Conservation (phyloP, 1,140 invertebrate genomes). For the Halesus radiatus region DNA sequence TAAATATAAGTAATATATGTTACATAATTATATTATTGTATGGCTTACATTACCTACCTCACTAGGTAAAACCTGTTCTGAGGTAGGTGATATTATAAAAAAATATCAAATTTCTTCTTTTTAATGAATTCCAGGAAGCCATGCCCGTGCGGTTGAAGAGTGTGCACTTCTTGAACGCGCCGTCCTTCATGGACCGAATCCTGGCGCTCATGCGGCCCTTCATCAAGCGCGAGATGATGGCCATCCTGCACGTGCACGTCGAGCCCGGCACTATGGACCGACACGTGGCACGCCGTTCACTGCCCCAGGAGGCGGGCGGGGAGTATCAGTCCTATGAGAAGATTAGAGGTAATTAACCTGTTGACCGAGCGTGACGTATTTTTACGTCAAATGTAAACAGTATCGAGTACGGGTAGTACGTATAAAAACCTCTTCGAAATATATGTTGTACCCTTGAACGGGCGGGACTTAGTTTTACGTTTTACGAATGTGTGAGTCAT, state of each 20-base stretch:
- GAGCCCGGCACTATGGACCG: constrained; percentile 60
- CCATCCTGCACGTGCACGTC: constrained; percentile 71
- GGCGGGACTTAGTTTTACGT: no score
- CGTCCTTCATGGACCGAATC: constrained; percentile 77
- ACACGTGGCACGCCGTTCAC: constrained; percentile 64
- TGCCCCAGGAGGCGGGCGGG: constrained; percentile 70
- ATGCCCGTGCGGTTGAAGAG: constrained; percentile 75
- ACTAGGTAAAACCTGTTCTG: no score
- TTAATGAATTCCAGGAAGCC: constrained; percentile 74
- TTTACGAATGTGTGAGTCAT: no score
- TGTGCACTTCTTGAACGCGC: constrained; percentile 78
- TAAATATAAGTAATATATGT: no score
- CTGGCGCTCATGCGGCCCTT: constrained; percentile 77
- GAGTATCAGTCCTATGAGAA: constrained; percentile 61
- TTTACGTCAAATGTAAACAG: no score
- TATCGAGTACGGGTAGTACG: no score
- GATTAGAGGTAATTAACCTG: constrained; percentile 49
- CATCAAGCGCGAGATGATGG: constrained; percentile 77
- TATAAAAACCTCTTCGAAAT: no score
- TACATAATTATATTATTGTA: no score
- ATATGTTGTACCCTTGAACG: no score
- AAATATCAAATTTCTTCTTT: constrained; percentile 48
- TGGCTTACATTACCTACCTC: no score
- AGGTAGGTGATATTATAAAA: no score
- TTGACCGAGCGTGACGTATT: no score